Percentiles rank a stretch among this genome's conserved stretches.
Evolutionary conservation across 2,797 vertebrate species (phyloP).

Genomic region (Pristis pectinata): DNA sequence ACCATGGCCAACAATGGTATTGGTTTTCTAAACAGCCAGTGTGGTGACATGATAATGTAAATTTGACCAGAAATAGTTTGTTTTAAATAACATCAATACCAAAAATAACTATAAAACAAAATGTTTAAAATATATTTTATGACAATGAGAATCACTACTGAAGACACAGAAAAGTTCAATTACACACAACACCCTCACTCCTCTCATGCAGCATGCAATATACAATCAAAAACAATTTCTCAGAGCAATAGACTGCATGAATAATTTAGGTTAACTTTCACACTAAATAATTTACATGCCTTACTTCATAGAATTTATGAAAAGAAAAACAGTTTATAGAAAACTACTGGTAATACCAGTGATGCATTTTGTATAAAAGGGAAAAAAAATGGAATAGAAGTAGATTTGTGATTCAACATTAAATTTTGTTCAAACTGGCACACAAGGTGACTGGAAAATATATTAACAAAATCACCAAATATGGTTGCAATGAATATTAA

Average conservation of each 20-base stretch:
- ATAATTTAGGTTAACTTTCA: conserved; percentile 32
- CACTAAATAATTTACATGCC: conserved; percentile 24
- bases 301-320: background rate
- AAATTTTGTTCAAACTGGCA: background rate
- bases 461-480: background rate
- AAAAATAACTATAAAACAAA: conserved; percentile 3
- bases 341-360: background rate
- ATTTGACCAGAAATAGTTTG: background rate
- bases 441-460: background rate
- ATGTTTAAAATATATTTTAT: background rate
- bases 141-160: background rate
- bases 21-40: background rate
- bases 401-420: background rate
- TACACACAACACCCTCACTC: background rate
- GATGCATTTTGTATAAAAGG: background rate
- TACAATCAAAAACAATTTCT: conserved; percentile 21
- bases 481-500: conserved; percentile 19
- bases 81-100: background rate
- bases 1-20: background rate
- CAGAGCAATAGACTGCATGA: background rate
- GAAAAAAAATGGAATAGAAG: background rate
- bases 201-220: background rate
- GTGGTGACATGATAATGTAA: background rate
- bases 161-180: background rate
- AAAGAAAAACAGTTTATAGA: conserved; percentile 9